Evolutionary conservation across 1,140 invertebrate genomes (phyloP).

Genomic region (Zaprionus camerounensis): DNA sequence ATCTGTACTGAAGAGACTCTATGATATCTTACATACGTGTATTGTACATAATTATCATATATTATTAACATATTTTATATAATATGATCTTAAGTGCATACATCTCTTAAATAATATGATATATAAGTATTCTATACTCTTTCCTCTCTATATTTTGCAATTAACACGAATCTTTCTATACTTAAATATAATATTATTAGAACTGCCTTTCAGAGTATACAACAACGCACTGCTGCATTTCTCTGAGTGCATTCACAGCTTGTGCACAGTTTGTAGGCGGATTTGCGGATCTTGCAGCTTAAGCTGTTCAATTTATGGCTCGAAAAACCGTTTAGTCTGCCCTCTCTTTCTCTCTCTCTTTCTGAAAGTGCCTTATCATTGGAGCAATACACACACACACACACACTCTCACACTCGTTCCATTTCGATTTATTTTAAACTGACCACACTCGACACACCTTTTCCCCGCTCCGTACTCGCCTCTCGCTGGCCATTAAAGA

Average conservation of each 20-base stretch:
- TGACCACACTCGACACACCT: conserved; percentile 12
- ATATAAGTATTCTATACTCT: no score
- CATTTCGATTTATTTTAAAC: conserved; percentile 48
- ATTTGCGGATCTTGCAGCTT: not conserved
- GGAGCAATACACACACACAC: conserved; percentile 32
- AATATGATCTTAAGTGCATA: not conserved
- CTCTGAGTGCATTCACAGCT: not conserved
- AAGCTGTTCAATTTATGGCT: not conserved
- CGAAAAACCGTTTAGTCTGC: conserved; percentile 3
- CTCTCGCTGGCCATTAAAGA: conserved; percentile 41
- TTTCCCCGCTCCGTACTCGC: not conserved
- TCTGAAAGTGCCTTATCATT: conserved; percentile 44
- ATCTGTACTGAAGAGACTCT: no score
- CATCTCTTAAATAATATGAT: not conserved
- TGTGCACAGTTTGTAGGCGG: not conserved
- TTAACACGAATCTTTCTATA: no score
- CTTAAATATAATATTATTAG: not conserved
- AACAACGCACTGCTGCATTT: not conserved
- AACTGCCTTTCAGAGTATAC: not conserved
- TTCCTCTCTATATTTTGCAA: no score
- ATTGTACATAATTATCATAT: no score
- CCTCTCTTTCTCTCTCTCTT: not conserved
- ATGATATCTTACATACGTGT: no score
- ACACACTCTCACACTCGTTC: conserved; percentile 36
- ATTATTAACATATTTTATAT: not conserved